Conservation (phyloP, 1,140 invertebrate genomes). For the Caenorhabditis latens region DNA sequence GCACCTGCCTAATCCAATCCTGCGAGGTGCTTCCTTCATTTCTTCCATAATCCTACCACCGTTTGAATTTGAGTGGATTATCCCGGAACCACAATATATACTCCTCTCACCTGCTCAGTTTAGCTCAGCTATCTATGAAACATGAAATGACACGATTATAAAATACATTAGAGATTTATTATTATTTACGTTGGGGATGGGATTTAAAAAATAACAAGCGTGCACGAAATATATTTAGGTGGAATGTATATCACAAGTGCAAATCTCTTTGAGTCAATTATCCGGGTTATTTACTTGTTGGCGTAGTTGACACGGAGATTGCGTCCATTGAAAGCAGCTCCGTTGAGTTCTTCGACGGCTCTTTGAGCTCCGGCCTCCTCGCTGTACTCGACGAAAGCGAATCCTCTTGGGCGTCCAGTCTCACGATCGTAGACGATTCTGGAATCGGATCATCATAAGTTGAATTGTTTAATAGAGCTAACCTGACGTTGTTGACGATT, state of each 20-base stretch:
- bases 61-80: no score
- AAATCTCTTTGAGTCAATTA: conserved; percentile 22
- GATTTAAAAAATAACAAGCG: background rate
- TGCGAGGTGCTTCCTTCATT: no score
- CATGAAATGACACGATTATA: no score
- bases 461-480: background rate
- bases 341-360: conserved; percentile 98
- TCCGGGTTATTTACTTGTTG: conserved; percentile 69
- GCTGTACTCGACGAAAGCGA: conserved; percentile 97
- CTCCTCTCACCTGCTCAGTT: no score
- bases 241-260: conserved; percentile 55
- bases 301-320: conserved; percentile 88
- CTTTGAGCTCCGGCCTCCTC: conserved; percentile 91
- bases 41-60: no score
- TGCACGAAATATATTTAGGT: conserved; percentile 32
- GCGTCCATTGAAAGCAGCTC: conserved; percentile 95
- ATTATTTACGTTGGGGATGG: no score
- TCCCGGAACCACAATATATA: no score
- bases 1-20: no score
- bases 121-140: no score
- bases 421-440: conserved; percentile 88
- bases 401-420: conserved; percentile 98
- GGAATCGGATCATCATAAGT: background rate
- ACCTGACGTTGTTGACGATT: conserved; percentile 81
- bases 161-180: no score